Percentiles rank a stretch among this genome's conserved stretches.
Evolutionary conservation across 2,113 vertebrate genomes (phyloP).

Genomic region (Marmota monax): DNA sequence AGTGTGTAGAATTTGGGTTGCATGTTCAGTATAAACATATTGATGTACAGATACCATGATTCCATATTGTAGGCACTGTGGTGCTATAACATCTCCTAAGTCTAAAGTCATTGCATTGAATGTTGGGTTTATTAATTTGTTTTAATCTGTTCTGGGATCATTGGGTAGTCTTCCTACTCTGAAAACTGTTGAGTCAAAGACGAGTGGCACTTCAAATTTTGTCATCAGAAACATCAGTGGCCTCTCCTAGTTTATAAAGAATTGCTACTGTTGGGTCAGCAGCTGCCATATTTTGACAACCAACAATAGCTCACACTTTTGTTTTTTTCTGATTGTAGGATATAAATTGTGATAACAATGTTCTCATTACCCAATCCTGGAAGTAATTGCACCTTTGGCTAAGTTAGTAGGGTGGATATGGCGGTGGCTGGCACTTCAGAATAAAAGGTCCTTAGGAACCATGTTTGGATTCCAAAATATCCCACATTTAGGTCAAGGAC

Average conservation of each 20-base stretch:
- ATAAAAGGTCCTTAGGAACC: neutral
- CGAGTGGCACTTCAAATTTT: neutral
- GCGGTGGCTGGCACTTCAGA: neutral
- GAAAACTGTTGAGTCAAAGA: neutral
- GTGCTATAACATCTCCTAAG: too few species aligned
- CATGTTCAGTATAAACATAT: neutral
- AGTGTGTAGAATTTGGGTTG: neutral
- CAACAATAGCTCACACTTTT: neutral
- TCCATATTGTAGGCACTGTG: rapidly evolving
- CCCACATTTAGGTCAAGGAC: neutral
- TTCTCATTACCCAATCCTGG: neutral
- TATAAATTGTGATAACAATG: neutral
- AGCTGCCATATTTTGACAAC: neutral
- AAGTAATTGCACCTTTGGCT: neutral
- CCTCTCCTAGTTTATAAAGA: neutral
- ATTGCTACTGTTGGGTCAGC: neutral
- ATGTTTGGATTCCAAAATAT: neutral
- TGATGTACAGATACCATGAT: neutral
- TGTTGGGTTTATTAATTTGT: neutral
- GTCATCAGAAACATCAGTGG: neutral
- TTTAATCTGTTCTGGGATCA: neutral
- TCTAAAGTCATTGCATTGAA: neutral
- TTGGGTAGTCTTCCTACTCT: neutral
- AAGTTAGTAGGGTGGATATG: neutral
- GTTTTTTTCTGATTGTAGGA: neutral